Evolutionary conservation across 2,888 invertebrate genomes (phyloP).

Genomic region (Chironomus tentans): DNA sequence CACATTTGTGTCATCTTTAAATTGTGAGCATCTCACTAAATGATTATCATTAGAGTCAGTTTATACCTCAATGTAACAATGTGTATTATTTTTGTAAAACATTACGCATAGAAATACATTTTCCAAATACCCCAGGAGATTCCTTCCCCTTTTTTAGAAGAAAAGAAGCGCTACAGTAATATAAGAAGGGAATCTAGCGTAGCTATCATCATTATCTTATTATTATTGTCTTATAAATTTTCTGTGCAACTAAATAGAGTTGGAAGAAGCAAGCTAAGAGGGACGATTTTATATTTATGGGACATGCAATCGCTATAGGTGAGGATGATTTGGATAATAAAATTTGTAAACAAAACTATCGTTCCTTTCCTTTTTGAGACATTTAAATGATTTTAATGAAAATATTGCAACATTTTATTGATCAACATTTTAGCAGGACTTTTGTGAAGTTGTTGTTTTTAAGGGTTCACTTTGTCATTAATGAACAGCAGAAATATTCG

Average conservation of each 20-base stretch:
- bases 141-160: not conserved
- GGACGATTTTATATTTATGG: not conserved
- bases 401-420: slow-evolving; percentile 27
- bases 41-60: slow-evolving; percentile 19
- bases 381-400: slow-evolving; percentile 7
- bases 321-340: slow-evolving; percentile 16
- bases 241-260: too few relatives aligned
- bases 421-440: slow-evolving; percentile 3
- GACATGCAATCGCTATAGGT: not conserved
- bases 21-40: slow-evolving; percentile 3
- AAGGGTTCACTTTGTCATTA: too few relatives aligned
- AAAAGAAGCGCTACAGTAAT: not conserved
- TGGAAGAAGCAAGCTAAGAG: not conserved
- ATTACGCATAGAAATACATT: not conserved
- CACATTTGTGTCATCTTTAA: slow-evolving; percentile 7
- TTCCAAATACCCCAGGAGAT: not conserved
- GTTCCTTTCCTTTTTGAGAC: not conserved
- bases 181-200: not conserved
- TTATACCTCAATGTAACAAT: not conserved
- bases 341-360: slow-evolving; percentile 26
- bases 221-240: too few relatives aligned
- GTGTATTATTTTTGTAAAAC: not conserved
- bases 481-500: too few relatives aligned
- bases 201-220: too few relatives aligned
- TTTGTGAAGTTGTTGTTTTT: not conserved